phyloP scores from a whole-genome alignment of 1,140 invertebrate genomes.

The Neodiprion virginianus region DNA sequence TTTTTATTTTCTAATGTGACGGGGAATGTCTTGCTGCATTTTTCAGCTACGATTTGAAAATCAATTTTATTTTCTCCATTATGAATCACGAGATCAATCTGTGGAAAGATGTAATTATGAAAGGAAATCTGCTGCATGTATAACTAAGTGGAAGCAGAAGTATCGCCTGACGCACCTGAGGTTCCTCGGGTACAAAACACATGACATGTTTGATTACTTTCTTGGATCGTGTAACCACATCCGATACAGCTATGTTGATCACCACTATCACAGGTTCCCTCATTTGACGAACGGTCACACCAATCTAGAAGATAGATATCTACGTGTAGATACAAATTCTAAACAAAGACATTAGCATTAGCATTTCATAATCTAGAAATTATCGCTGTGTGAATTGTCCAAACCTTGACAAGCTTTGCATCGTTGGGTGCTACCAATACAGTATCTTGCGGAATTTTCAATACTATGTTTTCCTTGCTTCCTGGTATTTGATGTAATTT shows the following conservation, averaged over 20 bases:
- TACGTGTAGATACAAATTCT: no score
- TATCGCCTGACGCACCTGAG: constrained; percentile 19
- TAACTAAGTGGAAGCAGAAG: not conserved
- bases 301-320: constrained; percentile 34
- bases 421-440: constrained; percentile 49
- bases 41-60: constrained; percentile 43
- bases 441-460: constrained; percentile 41
- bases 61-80: constrained; percentile 36
- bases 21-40: constrained; percentile 33
- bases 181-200: constrained; percentile 52
- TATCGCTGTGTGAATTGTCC: not conserved
- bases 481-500: constrained; percentile 45
- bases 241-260: constrained; percentile 42
- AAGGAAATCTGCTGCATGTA: not conserved
- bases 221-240: constrained; percentile 50
- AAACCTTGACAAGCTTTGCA: constrained; percentile 44
- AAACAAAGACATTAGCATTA: not conserved
- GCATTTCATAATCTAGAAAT: not conserved
- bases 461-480: constrained; percentile 43
- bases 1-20: constrained; percentile 52
- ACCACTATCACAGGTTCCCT: constrained; percentile 44
- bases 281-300: constrained; percentile 38
- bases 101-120: not conserved
- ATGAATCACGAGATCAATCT: constrained; percentile 34
- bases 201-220: constrained; percentile 51